Base-by-base conservation (phyloP, 2,888 invertebrate genomes). In the Epinotia brunnichana region DNA sequence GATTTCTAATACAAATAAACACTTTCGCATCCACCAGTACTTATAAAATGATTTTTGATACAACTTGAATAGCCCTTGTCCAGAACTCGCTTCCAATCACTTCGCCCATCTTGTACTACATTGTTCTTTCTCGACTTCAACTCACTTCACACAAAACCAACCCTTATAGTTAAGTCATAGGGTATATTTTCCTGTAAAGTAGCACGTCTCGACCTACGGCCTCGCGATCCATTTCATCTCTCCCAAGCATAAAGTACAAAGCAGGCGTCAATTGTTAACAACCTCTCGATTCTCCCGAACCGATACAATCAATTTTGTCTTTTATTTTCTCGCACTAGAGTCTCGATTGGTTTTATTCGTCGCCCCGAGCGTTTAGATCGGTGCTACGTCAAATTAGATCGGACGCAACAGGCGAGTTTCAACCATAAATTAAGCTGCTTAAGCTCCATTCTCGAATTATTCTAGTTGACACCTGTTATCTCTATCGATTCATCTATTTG, bases 181-280 rank as follows among this genome's bases (percentile, higher is more conserved):
- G 78, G 81, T 74, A 74, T 29, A 73, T 78, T 78, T 78, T 79
- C n/a, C 76, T 75, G 74, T 77, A 69, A 60, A 71, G 2, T 7
- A 69, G 68, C 70, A 76, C 79, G 53, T 13, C 78, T 80, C 90
- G 90, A 90, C 91, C 91, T 91, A 87, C 90, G 90, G 89, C 90
- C 90, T 80, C 85, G 79, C 87, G 91, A 91, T 90, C 89, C 90
- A 90, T 91, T 91, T 91, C 91, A 91, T 90, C 91, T 91, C 87
- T 81, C 81, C 82, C 77, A 84, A 87, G 87, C 90, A 92, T 92
- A 91, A 91, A 91, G 87, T 90, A 87, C 87, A 84, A 85, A 82
- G 85, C 87, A 88, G 89, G 91, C 91, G 91, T 91, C 92, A 92
- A 91, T 90, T 91, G 90, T 90, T 91, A 92, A 92, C 91, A 90